phyloP scores from a whole-genome alignment of 2,797 vertebrate species.

The Taenioides sp. region DNA sequence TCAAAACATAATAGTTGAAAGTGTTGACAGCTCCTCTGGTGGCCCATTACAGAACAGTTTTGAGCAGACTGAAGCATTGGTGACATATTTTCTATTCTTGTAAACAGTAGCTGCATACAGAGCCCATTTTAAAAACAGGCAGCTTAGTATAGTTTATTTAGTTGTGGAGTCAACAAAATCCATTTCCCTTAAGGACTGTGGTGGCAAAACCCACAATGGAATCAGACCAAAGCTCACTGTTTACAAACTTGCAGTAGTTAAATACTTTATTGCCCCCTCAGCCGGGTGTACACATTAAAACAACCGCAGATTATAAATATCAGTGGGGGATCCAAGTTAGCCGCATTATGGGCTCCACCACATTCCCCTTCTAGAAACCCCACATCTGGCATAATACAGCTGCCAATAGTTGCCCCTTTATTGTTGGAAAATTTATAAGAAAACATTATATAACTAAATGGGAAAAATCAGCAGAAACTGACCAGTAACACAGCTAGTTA shows the following conservation, averaged over 20 bases:
- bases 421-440: constrained; percentile 7
- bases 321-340: constrained; percentile 46
- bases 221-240: constrained; percentile 40
- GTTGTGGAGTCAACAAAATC: constrained; percentile 27
- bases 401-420: constrained; percentile 17
- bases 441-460: neutral
- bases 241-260: constrained; percentile 31
- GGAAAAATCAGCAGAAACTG: too few relatives aligned
- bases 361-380: constrained; percentile 45
- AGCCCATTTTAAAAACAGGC: too few relatives aligned
- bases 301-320: constrained; percentile 45
- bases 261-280: constrained; percentile 35
- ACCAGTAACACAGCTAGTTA: too few relatives aligned
- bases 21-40: neutral
- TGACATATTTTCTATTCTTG: neutral
- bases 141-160: neutral
- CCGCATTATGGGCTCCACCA: constrained; percentile 59
- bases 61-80: neutral
- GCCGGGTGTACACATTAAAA: constrained; percentile 29
- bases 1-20: too few relatives aligned
- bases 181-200: constrained; percentile 31
- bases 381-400: constrained; percentile 39
- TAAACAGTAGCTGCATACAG: too few relatives aligned
- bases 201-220: constrained; percentile 25
- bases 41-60: neutral